Evolutionary conservation across 1,140 invertebrate genomes (phyloP), one percentile per base, ranked within the genome.

Genomic region (Stenopsyche tienmushanensis): DNA sequence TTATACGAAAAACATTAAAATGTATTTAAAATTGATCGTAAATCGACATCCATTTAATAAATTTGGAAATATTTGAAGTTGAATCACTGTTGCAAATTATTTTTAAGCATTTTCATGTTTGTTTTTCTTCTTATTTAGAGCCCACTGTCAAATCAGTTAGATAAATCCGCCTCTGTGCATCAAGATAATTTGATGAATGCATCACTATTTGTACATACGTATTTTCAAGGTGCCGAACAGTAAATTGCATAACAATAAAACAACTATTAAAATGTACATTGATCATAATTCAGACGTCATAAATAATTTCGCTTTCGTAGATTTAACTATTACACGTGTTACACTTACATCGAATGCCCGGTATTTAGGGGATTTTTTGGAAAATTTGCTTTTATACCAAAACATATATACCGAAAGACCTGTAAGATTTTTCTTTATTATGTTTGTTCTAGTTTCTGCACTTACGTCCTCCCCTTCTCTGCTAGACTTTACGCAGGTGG

Each of bases 401-500:
- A 34, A 34, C 13, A 34, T 34, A 7, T 5, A 34, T 34, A 5
- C 29, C 13, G 29, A 7, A 3, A 50, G 17, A 34, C 42, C 39
- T 57, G 24, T 29, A 57, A 39, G 54, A 29, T 57, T 57, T 49
- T 25, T 54, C 25, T 54, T 54, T 54, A 20, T 57, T 26, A 42
- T 57, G 29, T 57, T 39, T 57, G 72, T 75, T 75, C 65, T 75
- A 75, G 73, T 73, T 60, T 47, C 69, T 70, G 67, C 68, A 62
- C 66, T 72, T 71, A 70, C 63, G 25, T 69, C 72, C 20, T 71
- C 72, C 39, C 69, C 71, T 60, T 72, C 70, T 53, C 73, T 72
- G 52, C 70, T 73, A 67, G 73, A 75, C 70, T 72, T 70, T 69
- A 63, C 72, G 52, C 68, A 72, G 67, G 67, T 71, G 72, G 73